Percentiles rank a stretch among this genome's conserved stretches.
These are phyloP conservation scores for Desmophyllum pertusum DNA, from an alignment of 92 coral and sea anemone genomes.

Conservation along the genomic window DNA sequence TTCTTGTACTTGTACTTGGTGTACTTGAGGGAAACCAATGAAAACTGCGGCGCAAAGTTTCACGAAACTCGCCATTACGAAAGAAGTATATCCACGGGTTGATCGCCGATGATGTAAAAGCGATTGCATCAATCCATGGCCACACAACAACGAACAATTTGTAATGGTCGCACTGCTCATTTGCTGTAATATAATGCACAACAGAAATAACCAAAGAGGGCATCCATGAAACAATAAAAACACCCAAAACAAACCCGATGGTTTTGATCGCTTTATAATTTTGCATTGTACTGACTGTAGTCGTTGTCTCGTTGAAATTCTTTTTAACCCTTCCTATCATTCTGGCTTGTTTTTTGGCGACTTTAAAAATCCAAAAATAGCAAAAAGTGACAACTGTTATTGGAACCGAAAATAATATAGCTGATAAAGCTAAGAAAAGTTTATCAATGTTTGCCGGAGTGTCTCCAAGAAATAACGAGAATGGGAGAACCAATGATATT, in stretches of 20 bases:
- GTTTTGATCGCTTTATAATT: too few relatives aligned
- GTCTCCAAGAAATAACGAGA: not conserved
- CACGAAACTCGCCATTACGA: not conserved
- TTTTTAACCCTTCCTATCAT: not conserved
- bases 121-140: slow-evolving; percentile 6
- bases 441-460: not conserved
- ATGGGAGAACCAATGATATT: not conserved
- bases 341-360: not conserved
- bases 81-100: not conserved
- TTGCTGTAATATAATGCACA: too few relatives aligned
- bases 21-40: not conserved
- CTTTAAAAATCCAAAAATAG: not conserved
- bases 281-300: too few relatives aligned
- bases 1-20: not conserved
- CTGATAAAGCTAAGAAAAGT: not conserved
- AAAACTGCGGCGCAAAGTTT: not conserved
- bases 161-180: too few relatives aligned
- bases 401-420: not conserved
- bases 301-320: too few relatives aligned
- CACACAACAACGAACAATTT: too few relatives aligned
- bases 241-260: too few relatives aligned
- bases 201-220: too few relatives aligned
- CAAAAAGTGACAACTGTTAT: not conserved
- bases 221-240: too few relatives aligned
- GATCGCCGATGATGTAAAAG: not conserved